A percentile compares a stretch with the other conserved stretches of the same genome.
Conservation (phyloP, 2,113 vertebrate genomes). For the Columbina picui region DNA sequence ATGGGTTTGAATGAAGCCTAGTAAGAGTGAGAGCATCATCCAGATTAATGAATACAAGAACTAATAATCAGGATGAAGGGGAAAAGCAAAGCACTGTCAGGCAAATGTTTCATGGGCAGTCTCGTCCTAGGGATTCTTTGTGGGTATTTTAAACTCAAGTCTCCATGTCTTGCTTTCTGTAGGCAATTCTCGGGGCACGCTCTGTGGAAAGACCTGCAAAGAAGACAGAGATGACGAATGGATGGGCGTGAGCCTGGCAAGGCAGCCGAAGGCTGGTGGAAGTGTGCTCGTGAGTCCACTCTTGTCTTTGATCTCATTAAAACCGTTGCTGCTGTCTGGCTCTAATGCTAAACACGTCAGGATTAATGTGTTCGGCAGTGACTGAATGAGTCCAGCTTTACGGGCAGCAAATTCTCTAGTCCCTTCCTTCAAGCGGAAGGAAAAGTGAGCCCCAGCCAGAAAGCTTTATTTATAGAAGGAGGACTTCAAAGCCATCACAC, state of each 20-base stretch:
- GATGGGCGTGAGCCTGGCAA: slow-evolving; percentile 97
- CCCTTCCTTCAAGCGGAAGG: background rate
- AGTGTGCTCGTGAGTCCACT: slow-evolving; percentile 86
- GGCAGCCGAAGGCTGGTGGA: slow-evolving; percentile 87
- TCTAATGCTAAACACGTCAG: background rate
- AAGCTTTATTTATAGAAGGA: slow-evolving; percentile 10
- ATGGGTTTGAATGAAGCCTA: background rate
- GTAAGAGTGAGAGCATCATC: background rate
- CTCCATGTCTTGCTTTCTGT: background rate
- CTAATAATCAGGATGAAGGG: background rate
- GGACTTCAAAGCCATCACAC: slow-evolving; percentile 30
- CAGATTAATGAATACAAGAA: background rate
- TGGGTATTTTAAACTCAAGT: background rate
- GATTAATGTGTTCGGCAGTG: background rate
- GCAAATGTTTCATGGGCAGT: background rate
- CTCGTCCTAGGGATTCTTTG: background rate
- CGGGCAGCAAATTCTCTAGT: background rate
- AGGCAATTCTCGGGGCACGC: slow-evolving; percentile 85
- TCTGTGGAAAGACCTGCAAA: slow-evolving; percentile 95
- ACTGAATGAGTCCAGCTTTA: background rate
- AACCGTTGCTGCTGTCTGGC: background rate
- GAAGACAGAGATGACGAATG: slow-evolving; percentile 94
- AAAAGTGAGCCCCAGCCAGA: background rate
- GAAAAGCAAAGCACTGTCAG: background rate
- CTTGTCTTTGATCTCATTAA: background rate